A percentile compares a stretch with the other conserved stretches of the same genome.
phyloP scores from a whole-genome alignment of 2,113 vertebrate genomes.

The Falco punctatus region DNA sequence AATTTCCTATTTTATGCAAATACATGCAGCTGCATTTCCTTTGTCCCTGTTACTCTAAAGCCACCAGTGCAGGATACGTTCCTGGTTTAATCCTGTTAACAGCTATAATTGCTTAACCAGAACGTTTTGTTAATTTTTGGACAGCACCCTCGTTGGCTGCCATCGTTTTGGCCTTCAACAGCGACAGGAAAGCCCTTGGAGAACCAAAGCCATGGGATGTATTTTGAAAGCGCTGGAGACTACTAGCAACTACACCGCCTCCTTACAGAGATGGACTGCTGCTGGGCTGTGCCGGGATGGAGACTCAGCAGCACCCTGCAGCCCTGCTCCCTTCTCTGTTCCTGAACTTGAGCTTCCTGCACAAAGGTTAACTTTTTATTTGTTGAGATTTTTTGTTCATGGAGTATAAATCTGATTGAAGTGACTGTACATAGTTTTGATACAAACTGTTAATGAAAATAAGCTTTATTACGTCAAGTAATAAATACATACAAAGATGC shows the following conservation, averaged over 20 bases:
- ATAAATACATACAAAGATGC: slow-evolving; percentile 99
- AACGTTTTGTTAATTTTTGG: background rate
- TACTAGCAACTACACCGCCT: background rate
- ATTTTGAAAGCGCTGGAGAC: background rate
- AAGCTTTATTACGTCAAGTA: slow-evolving; percentile 99
- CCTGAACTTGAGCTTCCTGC: background rate
- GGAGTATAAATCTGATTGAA: background rate
- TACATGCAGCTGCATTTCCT: background rate
- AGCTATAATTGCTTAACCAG: background rate
- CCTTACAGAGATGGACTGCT: background rate
- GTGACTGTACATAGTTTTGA: slow-evolving; percentile 34
- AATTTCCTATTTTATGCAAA: background rate
- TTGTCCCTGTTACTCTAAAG: background rate
- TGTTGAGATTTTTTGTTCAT: background rate
- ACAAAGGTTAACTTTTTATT: background rate
- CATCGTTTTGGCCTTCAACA: background rate
- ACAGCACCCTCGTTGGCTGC: background rate
- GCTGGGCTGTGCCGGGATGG: background rate
- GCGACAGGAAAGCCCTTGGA: background rate
- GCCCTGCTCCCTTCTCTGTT: background rate
- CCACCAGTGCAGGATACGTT: background rate
- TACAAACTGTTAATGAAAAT: slow-evolving; percentile 92
- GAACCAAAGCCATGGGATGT: background rate
- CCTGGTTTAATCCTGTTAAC: background rate
- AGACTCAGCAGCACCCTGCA: background rate